These are phyloP conservation scores for Coregonus clupeaformis DNA, from an alignment of 2,113 vertebrate species.

Conservation along the genomic window DNA sequence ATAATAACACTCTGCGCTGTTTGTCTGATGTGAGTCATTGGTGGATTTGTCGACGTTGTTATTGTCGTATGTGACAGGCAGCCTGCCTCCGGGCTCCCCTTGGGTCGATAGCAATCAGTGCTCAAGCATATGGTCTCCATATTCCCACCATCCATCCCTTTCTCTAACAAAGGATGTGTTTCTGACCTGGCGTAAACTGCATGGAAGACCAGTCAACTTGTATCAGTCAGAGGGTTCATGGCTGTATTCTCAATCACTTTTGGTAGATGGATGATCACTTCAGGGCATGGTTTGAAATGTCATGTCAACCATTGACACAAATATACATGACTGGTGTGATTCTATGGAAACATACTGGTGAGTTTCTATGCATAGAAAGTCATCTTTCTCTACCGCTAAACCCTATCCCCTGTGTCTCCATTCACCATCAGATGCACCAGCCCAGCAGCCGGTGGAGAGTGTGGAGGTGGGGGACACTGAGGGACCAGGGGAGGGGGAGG, in stretches of 20 bases:
- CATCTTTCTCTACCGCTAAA: not conserved
- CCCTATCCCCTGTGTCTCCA: not conserved
- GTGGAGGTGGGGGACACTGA: constrained; percentile 80
- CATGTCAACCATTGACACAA: not conserved
- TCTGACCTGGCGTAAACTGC: constrained; percentile 45
- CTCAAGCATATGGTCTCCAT: constrained; percentile 44
- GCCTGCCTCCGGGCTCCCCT: constrained; percentile 7
- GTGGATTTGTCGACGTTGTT: constrained; percentile 13
- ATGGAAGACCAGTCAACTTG: constrained; percentile 31
- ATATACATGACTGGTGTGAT: not conserved
- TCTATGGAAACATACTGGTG: not conserved
- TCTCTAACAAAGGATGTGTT: constrained; percentile 40
- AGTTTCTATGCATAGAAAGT: constrained; percentile 9
- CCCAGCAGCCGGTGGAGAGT: constrained; percentile 69
- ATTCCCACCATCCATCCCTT: constrained; percentile 41
- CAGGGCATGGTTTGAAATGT: not conserved
- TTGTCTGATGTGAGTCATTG: not conserved
- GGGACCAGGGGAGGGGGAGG: constrained; percentile 64
- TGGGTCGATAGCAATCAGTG: constrained; percentile 43
- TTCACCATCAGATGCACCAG: constrained; percentile 48
- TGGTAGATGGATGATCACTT: constrained; percentile 8
- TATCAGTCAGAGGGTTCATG: constrained; percentile 27
- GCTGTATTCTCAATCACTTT: constrained; percentile 19
- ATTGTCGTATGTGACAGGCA: constrained; percentile 5
- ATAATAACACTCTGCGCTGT: not conserved